phyloP scores from a whole-genome alignment of 2,113 vertebrate genomes.

The Megaceryle maxima region DNA sequence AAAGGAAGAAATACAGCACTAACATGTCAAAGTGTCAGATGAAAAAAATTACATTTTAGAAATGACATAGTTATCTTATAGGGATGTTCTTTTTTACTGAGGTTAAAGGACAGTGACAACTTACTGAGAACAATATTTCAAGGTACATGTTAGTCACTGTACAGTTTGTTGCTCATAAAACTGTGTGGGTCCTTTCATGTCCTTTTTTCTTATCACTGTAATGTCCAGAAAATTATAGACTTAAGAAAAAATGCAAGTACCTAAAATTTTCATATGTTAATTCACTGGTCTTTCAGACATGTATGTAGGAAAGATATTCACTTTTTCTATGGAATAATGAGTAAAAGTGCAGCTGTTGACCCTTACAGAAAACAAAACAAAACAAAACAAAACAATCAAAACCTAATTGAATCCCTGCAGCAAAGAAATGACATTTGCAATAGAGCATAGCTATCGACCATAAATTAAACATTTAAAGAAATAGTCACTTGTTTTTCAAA shows the following conservation, averaged over 20 bases:
- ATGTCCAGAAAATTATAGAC: not conserved
- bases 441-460: not conserved
- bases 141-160: not conserved
- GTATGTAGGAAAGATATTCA: not conserved
- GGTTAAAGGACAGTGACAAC: not conserved
- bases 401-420: not conserved
- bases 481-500: not conserved
- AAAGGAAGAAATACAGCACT: not conserved
- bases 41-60: conserved; percentile 10
- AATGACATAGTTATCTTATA: conserved; percentile 28
- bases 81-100: not conserved
- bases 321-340: not conserved
- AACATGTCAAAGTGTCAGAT: not conserved
- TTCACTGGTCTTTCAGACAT: not conserved
- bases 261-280: not conserved
- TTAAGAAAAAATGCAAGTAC: not conserved
- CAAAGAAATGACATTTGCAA: not conserved
- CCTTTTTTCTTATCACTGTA: not conserved
- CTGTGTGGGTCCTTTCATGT: fast-evolving
- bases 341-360: not conserved
- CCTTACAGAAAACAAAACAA: not conserved
- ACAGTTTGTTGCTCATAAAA: not conserved
- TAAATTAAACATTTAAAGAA: not conserved
- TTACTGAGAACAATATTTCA: not conserved
- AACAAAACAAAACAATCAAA: not conserved